phyloP scores from a whole-genome alignment of 2,888 invertebrate genomes.

The Antitype chi region DNA sequence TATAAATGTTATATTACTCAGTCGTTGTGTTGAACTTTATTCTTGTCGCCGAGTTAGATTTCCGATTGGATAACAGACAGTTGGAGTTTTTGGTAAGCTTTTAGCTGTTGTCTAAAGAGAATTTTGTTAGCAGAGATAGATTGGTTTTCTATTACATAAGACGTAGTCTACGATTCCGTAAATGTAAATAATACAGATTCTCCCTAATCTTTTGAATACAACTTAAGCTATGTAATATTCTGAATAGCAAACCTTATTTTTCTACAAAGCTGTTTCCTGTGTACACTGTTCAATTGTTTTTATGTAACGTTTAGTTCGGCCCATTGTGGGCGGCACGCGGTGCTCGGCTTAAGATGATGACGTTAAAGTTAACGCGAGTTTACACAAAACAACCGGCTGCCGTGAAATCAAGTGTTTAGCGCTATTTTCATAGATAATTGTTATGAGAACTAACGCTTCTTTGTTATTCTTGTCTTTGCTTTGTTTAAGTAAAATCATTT shows the following conservation, averaged over 20 bases:
- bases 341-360: neutral
- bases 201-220: neutral
- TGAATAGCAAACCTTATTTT: neutral
- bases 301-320: neutral
- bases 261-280: neutral
- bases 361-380: neutral
- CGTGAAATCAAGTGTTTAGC: neutral
- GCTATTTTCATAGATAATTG: constrained; percentile 15
- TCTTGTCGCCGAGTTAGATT: neutral
- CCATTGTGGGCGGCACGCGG: too few relatives aligned
- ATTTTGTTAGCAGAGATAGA: too few relatives aligned
- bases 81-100: neutral
- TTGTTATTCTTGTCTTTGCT: constrained; percentile 7
- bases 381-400: neutral
- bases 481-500: constrained; percentile 1
- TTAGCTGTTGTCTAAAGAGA: neutral
- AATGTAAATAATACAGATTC: neutral
- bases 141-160: neutral
- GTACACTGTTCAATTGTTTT: neutral
- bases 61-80: neutral
- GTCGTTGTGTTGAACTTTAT: constrained; percentile 1
- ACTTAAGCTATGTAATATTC: neutral
- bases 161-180: neutral
- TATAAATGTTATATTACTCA: constrained; percentile 13
- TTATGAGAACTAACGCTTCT: constrained; percentile 10